Conservation (phyloP, 2,797 vertebrate species). For the Microctenopoma steveboyesi region DNA sequence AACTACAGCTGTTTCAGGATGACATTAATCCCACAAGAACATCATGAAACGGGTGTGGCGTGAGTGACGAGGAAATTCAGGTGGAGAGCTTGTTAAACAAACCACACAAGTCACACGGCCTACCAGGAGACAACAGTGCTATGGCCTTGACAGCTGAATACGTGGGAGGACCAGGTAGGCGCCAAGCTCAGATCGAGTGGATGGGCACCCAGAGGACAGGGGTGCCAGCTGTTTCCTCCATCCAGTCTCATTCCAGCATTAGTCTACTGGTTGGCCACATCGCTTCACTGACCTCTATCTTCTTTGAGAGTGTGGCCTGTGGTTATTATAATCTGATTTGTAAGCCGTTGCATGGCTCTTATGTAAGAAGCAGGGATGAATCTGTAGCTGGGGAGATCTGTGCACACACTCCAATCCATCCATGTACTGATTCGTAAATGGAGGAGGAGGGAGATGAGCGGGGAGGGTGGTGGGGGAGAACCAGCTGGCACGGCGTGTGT, state of each 20-base stretch:
- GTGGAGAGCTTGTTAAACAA: background rate
- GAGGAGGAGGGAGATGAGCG: constrained; percentile 15
- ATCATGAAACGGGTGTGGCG: constrained; percentile 12
- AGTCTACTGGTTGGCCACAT: constrained; percentile 35
- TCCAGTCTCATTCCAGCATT: constrained; percentile 32
- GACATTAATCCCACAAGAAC: constrained; percentile 47
- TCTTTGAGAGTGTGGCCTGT: constrained; percentile 50
- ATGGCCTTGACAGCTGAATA: background rate
- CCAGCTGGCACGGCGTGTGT: constrained; percentile 65
- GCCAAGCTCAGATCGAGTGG: background rate
- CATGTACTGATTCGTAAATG: constrained; percentile 16
- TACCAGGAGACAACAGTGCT: background rate
- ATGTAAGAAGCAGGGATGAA: constrained; percentile 74
- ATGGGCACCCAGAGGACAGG: constrained; percentile 3
- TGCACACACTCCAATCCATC: constrained; percentile 49
- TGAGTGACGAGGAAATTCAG: constrained; percentile 18
- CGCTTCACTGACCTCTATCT: constrained; percentile 71
- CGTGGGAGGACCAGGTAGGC: background rate
- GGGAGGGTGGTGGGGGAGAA: constrained; percentile 19
- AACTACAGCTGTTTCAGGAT: constrained; percentile 47
- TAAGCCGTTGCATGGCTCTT: constrained; percentile 76
- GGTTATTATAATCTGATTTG: constrained; percentile 76
- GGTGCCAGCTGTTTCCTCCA: constrained; percentile 5
- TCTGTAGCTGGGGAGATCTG: constrained; percentile 52
- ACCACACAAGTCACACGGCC: background rate